These are phyloP conservation scores for Fregata magnificens DNA, from an alignment of 2,113 vertebrate species.

Conservation along the genomic window DNA sequence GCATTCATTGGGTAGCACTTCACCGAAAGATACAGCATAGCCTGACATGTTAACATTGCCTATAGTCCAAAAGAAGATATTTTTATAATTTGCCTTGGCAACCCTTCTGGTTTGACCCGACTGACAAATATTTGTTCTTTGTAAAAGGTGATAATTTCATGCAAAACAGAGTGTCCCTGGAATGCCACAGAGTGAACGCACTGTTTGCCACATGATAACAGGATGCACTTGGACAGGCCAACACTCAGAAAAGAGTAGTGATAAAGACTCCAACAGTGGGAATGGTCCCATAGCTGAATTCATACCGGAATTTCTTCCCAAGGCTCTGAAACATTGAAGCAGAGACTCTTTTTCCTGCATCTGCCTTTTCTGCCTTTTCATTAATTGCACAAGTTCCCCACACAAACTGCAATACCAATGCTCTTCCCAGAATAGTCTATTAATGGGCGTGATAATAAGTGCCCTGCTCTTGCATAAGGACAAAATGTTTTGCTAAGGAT, in stretches of 20 bases:
- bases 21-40: background rate
- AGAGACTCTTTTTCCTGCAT: background rate
- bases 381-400: slow-evolving; percentile 34
- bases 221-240: background rate
- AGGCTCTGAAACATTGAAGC: background rate
- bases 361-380: background rate
- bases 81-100: background rate
- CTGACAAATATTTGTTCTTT: slow-evolving; percentile 13
- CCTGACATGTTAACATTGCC: background rate
- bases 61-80: background rate
- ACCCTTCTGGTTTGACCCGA: background rate
- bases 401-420: background rate
- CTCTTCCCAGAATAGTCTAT: slow-evolving; percentile 39
- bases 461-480: background rate
- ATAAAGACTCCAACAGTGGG: background rate
- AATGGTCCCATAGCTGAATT: background rate
- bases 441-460: slow-evolving; percentile 13
- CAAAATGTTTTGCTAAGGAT: slow-evolving; percentile 40
- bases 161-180: background rate
- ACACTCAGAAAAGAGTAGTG: background rate
- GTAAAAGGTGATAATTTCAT: background rate
- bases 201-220: background rate
- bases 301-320: background rate
- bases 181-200: background rate
- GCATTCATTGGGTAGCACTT: background rate